Conservation (phyloP, 2,888 invertebrate species). For the Orchestes rusci region DNA sequence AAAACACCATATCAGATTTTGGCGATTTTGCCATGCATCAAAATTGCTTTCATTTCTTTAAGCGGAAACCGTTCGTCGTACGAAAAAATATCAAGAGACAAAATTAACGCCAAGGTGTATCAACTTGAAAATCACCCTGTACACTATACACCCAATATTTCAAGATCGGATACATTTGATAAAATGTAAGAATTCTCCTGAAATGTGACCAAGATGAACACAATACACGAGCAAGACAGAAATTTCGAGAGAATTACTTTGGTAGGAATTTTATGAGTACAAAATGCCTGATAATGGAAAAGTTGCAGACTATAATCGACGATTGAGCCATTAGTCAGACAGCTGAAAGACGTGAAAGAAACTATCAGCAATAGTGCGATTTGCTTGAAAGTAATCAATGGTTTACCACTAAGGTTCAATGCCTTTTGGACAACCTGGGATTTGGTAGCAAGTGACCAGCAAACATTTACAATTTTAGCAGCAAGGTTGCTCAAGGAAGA, state of each 20-base stretch:
- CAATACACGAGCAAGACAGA: slow-evolving; percentile 31
- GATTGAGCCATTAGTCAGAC: slow-evolving; percentile 16
- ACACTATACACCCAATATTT: too few relatives aligned
- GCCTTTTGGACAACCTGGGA: slow-evolving; percentile 22
- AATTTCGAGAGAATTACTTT: slow-evolving; percentile 29
- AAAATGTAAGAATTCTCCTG: slow-evolving; percentile 25
- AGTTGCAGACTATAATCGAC: slow-evolving; percentile 11
- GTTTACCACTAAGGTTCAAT: slow-evolving; percentile 17
- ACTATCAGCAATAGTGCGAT: slow-evolving; percentile 18
- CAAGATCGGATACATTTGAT: slow-evolving; percentile 14
- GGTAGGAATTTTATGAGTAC: slow-evolving; percentile 17
- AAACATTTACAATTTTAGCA: slow-evolving; percentile 24
- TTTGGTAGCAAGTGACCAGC: slow-evolving; percentile 12
- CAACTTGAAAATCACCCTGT: too few relatives aligned
- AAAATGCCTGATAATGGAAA: slow-evolving; percentile 16
- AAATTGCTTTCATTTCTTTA: too few relatives aligned
- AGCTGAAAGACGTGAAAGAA: slow-evolving; percentile 19
- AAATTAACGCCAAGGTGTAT: too few relatives aligned
- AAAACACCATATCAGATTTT: too few relatives aligned
- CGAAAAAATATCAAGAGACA: too few relatives aligned
- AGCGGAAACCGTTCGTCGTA: too few relatives aligned
- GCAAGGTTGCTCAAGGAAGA: slow-evolving; percentile 23
- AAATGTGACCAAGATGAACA: slow-evolving; percentile 32
- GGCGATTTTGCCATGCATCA: too few relatives aligned
- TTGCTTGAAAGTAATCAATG: slow-evolving; percentile 19